Percentiles rank a stretch among this genome's conserved stretches.
phyloP scores from a whole-genome alignment of 2,797 vertebrate genomes.

The Hephaestus fuliginosus region DNA sequence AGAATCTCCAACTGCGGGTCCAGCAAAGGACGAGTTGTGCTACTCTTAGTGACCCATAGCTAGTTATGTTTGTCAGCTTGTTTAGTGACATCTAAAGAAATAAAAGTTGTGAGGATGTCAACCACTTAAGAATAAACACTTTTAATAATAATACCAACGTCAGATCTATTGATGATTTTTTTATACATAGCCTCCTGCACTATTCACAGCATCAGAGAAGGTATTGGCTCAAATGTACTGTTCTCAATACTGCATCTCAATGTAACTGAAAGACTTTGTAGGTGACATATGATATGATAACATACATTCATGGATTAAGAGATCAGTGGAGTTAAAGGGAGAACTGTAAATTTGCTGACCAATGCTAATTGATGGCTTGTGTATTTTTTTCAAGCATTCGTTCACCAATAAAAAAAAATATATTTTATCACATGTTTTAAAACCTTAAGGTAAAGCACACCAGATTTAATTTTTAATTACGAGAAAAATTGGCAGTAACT shows the following conservation, averaged over 20 bases:
- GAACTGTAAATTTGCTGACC: background rate
- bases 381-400: background rate
- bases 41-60: background rate
- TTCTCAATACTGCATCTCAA: background rate
- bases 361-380: background rate
- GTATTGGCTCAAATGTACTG: background rate
- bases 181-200: background rate
- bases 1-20: constrained; percentile 18
- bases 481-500: background rate
- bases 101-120: background rate
- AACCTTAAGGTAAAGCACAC: background rate
- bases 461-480: background rate
- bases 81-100: constrained; percentile 4
- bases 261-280: background rate
- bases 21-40: background rate
- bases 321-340: background rate
- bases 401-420: background rate
- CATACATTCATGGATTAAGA: background rate
- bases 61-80: background rate
- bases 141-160: background rate
- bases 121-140: background rate
- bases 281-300: background rate
- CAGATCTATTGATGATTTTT: constrained; percentile 4
- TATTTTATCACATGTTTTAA: background rate
- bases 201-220: background rate